Percentiles rank a stretch among this genome's conserved stretches.
These are phyloP conservation scores for Mystacides longicornis DNA, from an alignment of 2,888 invertebrate species.

Conservation along the genomic window DNA sequence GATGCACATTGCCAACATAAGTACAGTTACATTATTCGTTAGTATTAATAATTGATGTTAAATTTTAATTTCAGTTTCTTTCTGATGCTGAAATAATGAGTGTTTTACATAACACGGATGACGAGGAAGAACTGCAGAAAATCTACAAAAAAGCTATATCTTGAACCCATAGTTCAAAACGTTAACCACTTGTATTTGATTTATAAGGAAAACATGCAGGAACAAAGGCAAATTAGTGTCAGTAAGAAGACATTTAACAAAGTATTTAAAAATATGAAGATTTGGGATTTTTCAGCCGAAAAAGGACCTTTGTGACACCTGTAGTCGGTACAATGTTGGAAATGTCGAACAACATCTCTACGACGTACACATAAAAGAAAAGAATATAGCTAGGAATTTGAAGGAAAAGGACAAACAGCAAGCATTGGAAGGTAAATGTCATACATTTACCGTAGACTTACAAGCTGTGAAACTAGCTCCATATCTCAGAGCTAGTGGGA, in stretches of 20 bases:
- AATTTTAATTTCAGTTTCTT: too few species aligned
- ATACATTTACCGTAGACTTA: not conserved
- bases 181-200: not conserved
- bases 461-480: not conserved
- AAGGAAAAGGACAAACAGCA: not conserved
- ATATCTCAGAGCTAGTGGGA: not conserved
- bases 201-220: not conserved
- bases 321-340: not conserved
- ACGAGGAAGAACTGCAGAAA: not conserved
- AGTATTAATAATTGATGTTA: too few species aligned
- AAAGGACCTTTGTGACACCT: not conserved
- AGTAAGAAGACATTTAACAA: not conserved
- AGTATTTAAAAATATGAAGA: not conserved
- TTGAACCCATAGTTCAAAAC: not conserved
- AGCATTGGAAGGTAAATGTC: not conserved
- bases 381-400: not conserved
- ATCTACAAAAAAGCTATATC: not conserved
- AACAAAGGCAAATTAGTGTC: not conserved
- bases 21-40: too few species aligned
- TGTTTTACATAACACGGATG: too few species aligned
- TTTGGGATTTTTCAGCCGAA: not conserved
- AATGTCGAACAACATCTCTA: not conserved
- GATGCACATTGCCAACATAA: too few species aligned
- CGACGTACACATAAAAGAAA: not conserved
- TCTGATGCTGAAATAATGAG: too few species aligned